Evolutionary conservation across 1,140 invertebrate genomes (phyloP).

Genomic region (Coptotermes formosanus): DNA sequence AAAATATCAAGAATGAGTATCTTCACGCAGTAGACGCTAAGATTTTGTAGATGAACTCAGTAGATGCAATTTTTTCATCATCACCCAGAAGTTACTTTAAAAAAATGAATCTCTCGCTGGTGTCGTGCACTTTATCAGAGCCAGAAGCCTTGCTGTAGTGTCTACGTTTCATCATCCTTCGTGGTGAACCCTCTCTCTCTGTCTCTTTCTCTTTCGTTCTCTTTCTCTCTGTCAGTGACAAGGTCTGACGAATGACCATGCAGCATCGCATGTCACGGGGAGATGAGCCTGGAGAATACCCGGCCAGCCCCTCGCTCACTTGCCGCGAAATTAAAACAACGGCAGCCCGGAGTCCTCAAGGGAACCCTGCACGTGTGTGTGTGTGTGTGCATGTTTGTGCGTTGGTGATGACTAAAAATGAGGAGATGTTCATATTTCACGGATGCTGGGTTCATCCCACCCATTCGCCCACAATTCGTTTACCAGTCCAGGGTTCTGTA

Average conservation of each 20-base stretch:
- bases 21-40: too few relatives aligned
- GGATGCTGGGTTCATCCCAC: slow-evolving; percentile 17
- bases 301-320: neutral
- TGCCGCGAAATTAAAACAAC: slow-evolving; percentile 29
- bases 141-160: too few relatives aligned
- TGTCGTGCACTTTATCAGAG: too few relatives aligned
- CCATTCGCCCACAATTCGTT: neutral
- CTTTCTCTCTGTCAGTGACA: neutral
- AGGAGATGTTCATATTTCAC: slow-evolving; percentile 29
- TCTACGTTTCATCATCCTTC: too few relatives aligned
- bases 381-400: neutral
- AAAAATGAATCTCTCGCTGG: too few relatives aligned
- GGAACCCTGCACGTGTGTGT: neutral
- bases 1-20: too few relatives aligned
- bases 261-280: slow-evolving; percentile 10
- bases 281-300: neutral
- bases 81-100: too few relatives aligned
- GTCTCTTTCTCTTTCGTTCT: neutral
- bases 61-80: too few relatives aligned
- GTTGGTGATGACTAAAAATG: neutral
- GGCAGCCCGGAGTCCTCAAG: neutral
- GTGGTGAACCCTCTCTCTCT: neutral
- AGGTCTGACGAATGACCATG: slow-evolving; percentile 26
- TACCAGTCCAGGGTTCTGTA: neutral
- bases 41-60: too few relatives aligned